Evolutionary conservation across 1,140 invertebrate species (phyloP), one percentile per base, ranked within the genome.

Genomic region (Cylas formicarius): DNA sequence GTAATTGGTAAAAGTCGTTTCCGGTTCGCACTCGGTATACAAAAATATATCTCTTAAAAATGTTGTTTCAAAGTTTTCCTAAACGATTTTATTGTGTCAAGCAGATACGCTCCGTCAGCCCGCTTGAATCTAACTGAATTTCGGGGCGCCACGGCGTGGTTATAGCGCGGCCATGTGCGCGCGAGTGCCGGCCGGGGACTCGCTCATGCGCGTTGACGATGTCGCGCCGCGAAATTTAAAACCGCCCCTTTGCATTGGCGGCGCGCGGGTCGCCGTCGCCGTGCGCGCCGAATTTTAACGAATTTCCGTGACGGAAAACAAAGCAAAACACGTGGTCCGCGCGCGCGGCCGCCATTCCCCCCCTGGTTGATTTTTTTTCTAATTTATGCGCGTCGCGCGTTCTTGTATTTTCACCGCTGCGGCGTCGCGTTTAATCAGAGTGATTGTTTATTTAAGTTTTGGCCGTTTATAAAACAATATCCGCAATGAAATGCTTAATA

Each of bases 61-160:
- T 52, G 52, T 51, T 56, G 48, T 56, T 34, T 55, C 47, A 13
- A 48, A 44, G 51, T 38, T 53, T 36, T 16, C 18, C 42, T 47
- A 56, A 52, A 44, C 42, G 46, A 52, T 57, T 35, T 55, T 56
- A 24, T 52, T 37, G 33, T 31, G 39, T 33, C 52, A 57, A 57
- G 52, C 52, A 55, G 53, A 50, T 43, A 43, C 29, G 5, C 7
- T 32, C 55, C 28, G 29, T 39, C 56, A 47, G 62, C 60, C 58
- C 55, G 62, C 60, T 61, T 56, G 55, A 40, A 60, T 54, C 59
- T 57, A 53, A 66, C 64, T 66, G 60, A 61, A 55, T 50, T 40
- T 45, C 42, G 28, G 28, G 24, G 33, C 17, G 20, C 8, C 31
- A 18, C 49, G 43, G 49, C 56, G 47, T 48, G 48, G 21, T 39